These are phyloP conservation scores for Thalassophryne amazonica DNA, from an alignment of 2,797 vertebrate species.

Conservation along the genomic window DNA sequence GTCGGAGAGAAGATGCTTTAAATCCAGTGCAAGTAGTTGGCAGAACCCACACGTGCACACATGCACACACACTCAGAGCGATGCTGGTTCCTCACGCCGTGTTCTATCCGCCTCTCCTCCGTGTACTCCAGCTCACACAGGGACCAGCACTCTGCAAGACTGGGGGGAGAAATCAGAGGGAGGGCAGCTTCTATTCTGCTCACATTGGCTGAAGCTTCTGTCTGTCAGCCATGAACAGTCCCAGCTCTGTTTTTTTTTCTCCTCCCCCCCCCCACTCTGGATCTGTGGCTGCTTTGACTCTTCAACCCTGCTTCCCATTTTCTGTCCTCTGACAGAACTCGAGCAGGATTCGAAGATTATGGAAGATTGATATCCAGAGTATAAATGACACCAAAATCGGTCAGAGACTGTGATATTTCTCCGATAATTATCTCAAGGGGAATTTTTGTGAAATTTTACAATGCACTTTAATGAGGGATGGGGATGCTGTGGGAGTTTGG, in stretches of 20 bases:
- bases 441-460: constrained; percentile 5
- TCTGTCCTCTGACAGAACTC: constrained; percentile 41
- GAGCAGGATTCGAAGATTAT: constrained; percentile 38
- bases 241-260: constrained; percentile 47
- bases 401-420: constrained; percentile 1
- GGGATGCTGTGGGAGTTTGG: not conserved
- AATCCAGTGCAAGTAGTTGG: constrained; percentile 73
- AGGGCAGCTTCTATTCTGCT: constrained; percentile 28
- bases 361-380: constrained; percentile 18
- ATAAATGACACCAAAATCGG: constrained; percentile 10
- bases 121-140: constrained; percentile 58
- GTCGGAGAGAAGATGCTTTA: constrained; percentile 57
- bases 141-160: constrained; percentile 62
- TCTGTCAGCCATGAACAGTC: constrained; percentile 53
- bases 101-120: constrained; percentile 58
- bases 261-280: not conserved
- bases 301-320: constrained; percentile 21
- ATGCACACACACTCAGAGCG: constrained; percentile 3
- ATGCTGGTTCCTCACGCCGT: constrained; percentile 62
- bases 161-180: constrained; percentile 26
- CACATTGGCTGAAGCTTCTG: constrained; percentile 52
- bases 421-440: not conserved
- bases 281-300: constrained; percentile 25
- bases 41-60: constrained; percentile 20
- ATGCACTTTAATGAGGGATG: constrained; percentile 14